Base-by-base conservation (phyloP, 2,113 vertebrate genomes). In the Cathartes aura region DNA sequence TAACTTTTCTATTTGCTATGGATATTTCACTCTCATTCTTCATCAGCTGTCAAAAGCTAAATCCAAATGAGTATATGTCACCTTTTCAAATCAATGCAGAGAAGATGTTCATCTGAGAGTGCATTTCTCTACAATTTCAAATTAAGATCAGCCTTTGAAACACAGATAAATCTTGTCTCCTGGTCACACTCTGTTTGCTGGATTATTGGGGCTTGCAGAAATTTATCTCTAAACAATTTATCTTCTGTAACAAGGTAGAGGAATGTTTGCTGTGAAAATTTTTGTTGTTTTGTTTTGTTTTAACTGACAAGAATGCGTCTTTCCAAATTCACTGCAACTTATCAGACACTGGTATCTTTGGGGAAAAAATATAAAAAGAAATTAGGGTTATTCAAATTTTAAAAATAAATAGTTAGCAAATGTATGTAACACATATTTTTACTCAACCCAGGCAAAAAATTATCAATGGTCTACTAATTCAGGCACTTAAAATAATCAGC, bases 41-140 rank as follows among this genome's bases (percentile, higher is more conserved):
- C 22, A 85, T 53, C 24, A 92, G 45, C 75, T 91, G 34, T 92
- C 45, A 88, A 93, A 92, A 96, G 15, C 17, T 56, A 95, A 92
- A 96, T 73, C 67, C 30, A 91, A 63, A 73, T 82, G 15, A 47
- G 15, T 74, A 34, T 16, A 26, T 22, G 12, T 52, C 50, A 42
- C 18, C 13, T 92, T 70, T 82, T 58, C 70, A 56, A 90, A 92
- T 47, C 66, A 93, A 73, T 56, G 40, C 60, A 55, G 38, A 55
- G 43, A 87, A 94, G 23, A 7, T 2, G 3, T 73, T 87, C 72
- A 93, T 92, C 38, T 93, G 82, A 94, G 55, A 94, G 55, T 70
- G 68, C n/a, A 74, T 85, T 97, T 80, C 53, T 92, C 29, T n/a
- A 73, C 42, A 45, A 78, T 71, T 94, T 86, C 75, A 80, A 94